Percentiles rank a stretch among this genome's conserved stretches.
These are phyloP conservation scores for Pteropus alecto DNA, from an alignment of 2,113 vertebrate species.

Conservation along the genomic window DNA sequence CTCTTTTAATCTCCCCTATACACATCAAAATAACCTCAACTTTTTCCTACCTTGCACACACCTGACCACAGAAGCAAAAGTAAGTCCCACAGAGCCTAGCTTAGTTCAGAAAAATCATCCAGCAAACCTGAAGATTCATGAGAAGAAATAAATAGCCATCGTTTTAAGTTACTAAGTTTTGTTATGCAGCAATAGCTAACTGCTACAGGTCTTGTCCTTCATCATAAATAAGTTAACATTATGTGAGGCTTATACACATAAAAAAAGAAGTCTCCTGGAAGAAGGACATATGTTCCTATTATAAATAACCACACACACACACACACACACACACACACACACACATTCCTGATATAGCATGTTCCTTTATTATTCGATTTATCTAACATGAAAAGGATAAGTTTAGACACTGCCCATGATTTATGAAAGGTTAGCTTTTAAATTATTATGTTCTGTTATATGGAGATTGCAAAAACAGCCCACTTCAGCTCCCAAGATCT, in stretches of 20 bases:
- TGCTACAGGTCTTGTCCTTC: background rate
- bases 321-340: background rate
- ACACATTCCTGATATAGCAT: background rate
- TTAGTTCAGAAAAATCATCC: slow-evolving; percentile 20
- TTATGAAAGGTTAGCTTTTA: background rate
- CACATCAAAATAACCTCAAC: slow-evolving; percentile 13
- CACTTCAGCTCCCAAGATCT: background rate
- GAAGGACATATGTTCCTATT: background rate
- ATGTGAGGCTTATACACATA: background rate
- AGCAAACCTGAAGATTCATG: background rate
- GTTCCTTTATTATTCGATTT: background rate
- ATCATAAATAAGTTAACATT: background rate
- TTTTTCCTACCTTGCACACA: background rate
- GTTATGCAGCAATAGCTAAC: background rate
- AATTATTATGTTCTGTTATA: background rate
- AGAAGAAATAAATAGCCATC: background rate
- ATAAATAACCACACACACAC: background rate
- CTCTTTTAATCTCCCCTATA: background rate
- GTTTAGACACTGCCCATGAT: background rate
- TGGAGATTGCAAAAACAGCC: background rate
- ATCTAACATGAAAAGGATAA: background rate
- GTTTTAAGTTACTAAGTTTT: slow-evolving; percentile 21
- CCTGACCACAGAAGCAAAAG: background rate
- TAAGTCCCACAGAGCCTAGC: background rate
- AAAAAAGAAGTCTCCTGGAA: background rate